phyloP scores from a whole-genome alignment of 2,888 invertebrate species.

The Schizaphis graminum region DNA sequence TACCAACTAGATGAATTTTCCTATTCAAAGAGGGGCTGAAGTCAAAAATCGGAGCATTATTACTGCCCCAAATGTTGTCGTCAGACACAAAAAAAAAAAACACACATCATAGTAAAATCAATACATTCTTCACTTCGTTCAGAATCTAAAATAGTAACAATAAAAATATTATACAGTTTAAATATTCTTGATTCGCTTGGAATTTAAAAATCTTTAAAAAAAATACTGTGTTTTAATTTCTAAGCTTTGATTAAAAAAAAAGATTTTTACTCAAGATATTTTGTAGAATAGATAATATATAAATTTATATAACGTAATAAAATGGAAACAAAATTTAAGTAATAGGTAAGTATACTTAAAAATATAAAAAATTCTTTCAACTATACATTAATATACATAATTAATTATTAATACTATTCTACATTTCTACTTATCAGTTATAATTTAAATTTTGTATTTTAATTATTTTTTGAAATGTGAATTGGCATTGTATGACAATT shows the following conservation, averaged over 20 bases:
- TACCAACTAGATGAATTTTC: no score
- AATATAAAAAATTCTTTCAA: background rate
- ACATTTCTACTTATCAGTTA: background rate
- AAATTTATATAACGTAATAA: background rate
- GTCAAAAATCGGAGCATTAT: no score
- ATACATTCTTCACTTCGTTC: no score
- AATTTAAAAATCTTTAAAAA: slow-evolving; percentile 4
- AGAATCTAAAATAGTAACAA: no score
- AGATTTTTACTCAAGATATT: background rate
- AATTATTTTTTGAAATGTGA: background rate
- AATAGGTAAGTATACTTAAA: background rate
- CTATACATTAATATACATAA: background rate
- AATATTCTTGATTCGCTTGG: background rate
- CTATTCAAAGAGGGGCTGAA: no score
- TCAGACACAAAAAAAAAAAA: no score
- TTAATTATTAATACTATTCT: background rate
- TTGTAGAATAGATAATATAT: background rate
- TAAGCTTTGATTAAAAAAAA: background rate
- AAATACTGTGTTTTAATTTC: background rate
- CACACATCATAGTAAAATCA: no score
- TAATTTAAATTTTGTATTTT: background rate
- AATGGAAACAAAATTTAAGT: background rate
- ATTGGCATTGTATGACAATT: no score
- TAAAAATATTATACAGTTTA: background rate
- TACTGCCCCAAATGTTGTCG: no score